Evolutionary conservation across 2,113 vertebrate genomes (phyloP).

Genomic region (Spea bombifrons): DNA sequence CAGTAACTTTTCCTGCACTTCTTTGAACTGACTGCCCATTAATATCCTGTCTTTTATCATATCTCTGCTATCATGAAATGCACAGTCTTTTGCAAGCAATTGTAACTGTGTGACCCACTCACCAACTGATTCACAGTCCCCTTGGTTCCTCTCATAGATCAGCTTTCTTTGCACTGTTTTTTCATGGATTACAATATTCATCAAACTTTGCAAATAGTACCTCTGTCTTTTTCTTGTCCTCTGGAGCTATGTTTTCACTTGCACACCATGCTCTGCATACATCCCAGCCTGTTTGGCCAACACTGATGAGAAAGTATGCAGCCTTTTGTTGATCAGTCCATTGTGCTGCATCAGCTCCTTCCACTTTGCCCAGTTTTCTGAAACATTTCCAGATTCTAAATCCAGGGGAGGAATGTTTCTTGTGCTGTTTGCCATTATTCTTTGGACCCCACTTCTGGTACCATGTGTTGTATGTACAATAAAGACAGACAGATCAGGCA

Average conservation of each 20-base stretch:
- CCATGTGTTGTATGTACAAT: neutral
- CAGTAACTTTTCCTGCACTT: too few relatives aligned
- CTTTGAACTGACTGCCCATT: too few relatives aligned
- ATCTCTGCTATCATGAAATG: too few relatives aligned
- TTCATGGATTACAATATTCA: neutral
- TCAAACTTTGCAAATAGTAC: constrained; percentile 11
- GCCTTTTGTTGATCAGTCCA: neutral
- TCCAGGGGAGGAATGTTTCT: neutral
- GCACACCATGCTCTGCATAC: constrained; percentile 3
- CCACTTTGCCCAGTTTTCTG: neutral
- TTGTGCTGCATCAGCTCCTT: neutral
- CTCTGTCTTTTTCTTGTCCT: constrained; percentile 7
- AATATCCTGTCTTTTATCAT: too few relatives aligned
- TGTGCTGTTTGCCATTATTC: neutral
- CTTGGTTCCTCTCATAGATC: neutral
- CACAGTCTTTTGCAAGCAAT: too few relatives aligned
- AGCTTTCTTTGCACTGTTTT: neutral
- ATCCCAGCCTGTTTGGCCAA: neutral
- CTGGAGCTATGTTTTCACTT: neutral
- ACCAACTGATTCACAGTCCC: too few relatives aligned
- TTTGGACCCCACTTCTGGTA: neutral
- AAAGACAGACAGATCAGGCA: too few relatives aligned
- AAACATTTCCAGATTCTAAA: neutral
- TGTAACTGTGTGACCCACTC: too few relatives aligned
- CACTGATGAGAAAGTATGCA: neutral